Base-by-base conservation (phyloP, 2,113 vertebrate genomes). In the Megaptera novaeangliae region DNA sequence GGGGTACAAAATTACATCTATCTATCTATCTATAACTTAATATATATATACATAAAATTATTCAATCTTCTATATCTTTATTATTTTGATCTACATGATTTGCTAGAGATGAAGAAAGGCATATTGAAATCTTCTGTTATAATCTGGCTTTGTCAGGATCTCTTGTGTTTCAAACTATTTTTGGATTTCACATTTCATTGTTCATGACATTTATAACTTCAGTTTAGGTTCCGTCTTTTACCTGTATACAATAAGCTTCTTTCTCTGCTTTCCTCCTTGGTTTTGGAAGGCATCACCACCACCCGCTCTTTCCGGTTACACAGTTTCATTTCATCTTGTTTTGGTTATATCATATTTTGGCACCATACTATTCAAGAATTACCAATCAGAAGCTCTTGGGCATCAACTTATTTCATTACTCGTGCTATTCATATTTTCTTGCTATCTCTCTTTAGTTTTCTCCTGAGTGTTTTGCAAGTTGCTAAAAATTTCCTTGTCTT, bases 321-420 rank as follows among this genome's bases (percentile, higher is more conserved):
- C 0, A 27, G 18, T 52, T 27, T 36, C 11, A 0, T 13, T 27
- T 41, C 20, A 0, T 10, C 21, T 6, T 12, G 27, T 20, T 39
- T 29, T 39, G 23, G 7, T 8, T 15, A 0, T 2, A 2, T 11
- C 8, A 1, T 7, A 8, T 18, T 55, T 36, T 5, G n/a, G 71
- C 20, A 55, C 31, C 36, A 20, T 4, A 5, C 34, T 21, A 31
- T 4, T 36, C 46, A 11, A n/a, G 34, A n/a, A 21, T 29, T 14
- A 36, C 5, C 4, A 0, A 1, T 31, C 34, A 55, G 44, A 10
- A 72, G 59, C 11, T 27, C 49, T 44, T 34, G 68, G 12, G 34
- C 29, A 41, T 49, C 25, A 14, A 3, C 25, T 5, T 8, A 17
- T 3, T 10, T 57, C 9, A 41, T 14, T 21, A 12, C 15, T 14